These are phyloP conservation scores for Magallana angulata DNA, from an alignment of 1,140 invertebrate genomes.

Conservation along the genomic window DNA sequence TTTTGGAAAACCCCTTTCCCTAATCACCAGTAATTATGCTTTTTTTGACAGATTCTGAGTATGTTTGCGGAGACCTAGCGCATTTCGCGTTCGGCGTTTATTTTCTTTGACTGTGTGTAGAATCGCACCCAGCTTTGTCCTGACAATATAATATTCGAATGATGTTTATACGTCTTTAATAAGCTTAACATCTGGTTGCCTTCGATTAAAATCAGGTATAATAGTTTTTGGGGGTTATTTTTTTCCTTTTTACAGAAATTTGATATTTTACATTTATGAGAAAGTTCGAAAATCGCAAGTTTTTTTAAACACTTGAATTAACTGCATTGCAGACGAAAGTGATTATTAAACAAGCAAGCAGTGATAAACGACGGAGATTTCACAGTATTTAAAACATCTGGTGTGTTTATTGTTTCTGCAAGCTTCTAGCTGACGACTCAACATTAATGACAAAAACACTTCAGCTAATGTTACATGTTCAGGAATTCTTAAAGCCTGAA, in stretches of 20 bases:
- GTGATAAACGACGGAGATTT: slow-evolving; percentile 1
- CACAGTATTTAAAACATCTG: slow-evolving; percentile 27
- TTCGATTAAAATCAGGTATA: not conserved
- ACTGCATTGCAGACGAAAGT: slow-evolving; percentile 2
- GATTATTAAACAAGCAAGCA: not conserved
- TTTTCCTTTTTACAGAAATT: not conserved
- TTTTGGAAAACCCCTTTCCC: not conserved
- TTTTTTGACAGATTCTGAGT: not conserved
- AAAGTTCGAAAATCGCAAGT: not conserved
- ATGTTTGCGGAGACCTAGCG: not conserved
- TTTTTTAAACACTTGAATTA: not conserved
- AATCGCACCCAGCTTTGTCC: not conserved
- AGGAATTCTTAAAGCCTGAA: not conserved
- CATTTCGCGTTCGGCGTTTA: slow-evolving; percentile 16
- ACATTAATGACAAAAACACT: slow-evolving; percentile 19
- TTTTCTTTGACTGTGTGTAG: not conserved
- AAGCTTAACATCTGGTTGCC: not conserved
- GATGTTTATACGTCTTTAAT: slow-evolving; percentile 26
- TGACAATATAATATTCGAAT: not conserved
- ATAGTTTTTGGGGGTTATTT: not conserved
- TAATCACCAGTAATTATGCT: slow-evolving; percentile 26
- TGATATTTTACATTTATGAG: not conserved
- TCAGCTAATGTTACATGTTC: not conserved
- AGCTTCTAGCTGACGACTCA: not conserved
- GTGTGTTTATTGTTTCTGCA: not conserved